phyloP scores from a whole-genome alignment of 2,797 vertebrate genomes.

The Astyanax mexicanus region DNA sequence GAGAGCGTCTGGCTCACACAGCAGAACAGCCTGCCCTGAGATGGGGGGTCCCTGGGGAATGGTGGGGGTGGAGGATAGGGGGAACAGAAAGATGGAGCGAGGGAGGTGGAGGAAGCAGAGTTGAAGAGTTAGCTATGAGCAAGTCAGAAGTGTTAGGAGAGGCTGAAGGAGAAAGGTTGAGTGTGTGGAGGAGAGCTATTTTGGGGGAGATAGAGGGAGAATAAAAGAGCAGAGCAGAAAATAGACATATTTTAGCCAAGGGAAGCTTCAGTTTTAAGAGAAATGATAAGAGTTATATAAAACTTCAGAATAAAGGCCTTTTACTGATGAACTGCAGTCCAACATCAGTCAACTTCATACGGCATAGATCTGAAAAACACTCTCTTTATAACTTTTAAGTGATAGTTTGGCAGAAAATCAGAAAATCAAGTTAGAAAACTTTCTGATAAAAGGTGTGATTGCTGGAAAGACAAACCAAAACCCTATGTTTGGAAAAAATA shows the following conservation, averaged over 20 bases:
- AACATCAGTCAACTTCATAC: neutral
- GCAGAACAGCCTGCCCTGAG: slow-evolving; percentile 73
- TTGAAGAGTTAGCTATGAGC: neutral
- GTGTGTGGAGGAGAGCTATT: neutral
- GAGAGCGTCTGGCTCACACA: slow-evolving; percentile 76
- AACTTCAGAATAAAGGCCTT: neutral
- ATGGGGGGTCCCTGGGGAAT: slow-evolving; percentile 46
- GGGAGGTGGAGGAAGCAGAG: neutral
- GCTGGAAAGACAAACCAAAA: too few relatives aligned
- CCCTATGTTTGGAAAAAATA: too few relatives aligned
- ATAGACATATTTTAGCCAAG: neutral
- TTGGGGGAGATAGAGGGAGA: slow-evolving; percentile 20
- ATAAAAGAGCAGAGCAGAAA: slow-evolving; percentile 19
- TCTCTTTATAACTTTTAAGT: neutral
- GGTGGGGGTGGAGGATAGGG: slow-evolving; percentile 22
- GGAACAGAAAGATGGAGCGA: neutral
- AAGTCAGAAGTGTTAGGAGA: slow-evolving; percentile 59
- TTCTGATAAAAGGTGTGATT: too few relatives aligned
- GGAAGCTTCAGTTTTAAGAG: neutral
- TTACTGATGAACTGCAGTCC: neutral
- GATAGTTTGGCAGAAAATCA: neutral
- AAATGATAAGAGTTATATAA: neutral
- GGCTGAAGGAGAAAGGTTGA: slow-evolving; percentile 6
- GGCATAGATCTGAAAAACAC: neutral
- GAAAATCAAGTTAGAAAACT: too few relatives aligned